Base-by-base conservation (phyloP, 2,797 vertebrate species). In the Muraenolepis orangiensis region DNA sequence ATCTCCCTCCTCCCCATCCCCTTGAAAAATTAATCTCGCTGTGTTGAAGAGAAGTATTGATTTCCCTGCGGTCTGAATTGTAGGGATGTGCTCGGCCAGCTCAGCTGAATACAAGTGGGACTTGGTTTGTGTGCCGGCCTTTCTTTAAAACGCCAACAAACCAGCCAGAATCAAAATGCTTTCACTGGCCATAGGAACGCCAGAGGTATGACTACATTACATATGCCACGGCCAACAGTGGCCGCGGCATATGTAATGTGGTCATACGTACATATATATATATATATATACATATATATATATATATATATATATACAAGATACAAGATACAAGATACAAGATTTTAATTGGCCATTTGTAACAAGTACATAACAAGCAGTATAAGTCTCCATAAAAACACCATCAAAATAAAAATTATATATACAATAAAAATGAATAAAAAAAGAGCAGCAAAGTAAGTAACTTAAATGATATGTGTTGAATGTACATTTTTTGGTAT, bases 1-100 rank as follows among this genome's bases (percentile, higher is more conserved):
- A n/a, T 2, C 69, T 20, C 11, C 20, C 14, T n/a, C 30, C 20
- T 29, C n/a, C 26, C 86, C 82, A 83, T 46, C 69, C 34, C 42
- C 29, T 72, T 74, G 77, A 88, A 89, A 87, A 87, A 87, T 76
- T 86, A 73, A 87, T 90, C 81, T 87, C 76, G 88, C 82, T 86
- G 87, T 89, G 84, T 67, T 61, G 76, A 79, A 82, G 86, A 84
- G 88, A 87, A 88, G 77, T 91, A 91, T 90, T 91, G 90, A 92
- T 91, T 91, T 89, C 81, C 74, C 77, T 82, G 86, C 82, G 83
- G 85, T 83, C 85, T 88, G 85, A 85, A 85, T 81, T 81, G 82
- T 84, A 81, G 75, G 85, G 87, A 86, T 85, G 83, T 80, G 82
- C 80, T 88, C 82, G 77, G 75, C 80, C 70, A 80, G 72, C 51